Evolutionary conservation across 2,113 vertebrate species (phyloP), one percentile per base, ranked within the genome.

Genomic region (Tursiops truncatus): DNA sequence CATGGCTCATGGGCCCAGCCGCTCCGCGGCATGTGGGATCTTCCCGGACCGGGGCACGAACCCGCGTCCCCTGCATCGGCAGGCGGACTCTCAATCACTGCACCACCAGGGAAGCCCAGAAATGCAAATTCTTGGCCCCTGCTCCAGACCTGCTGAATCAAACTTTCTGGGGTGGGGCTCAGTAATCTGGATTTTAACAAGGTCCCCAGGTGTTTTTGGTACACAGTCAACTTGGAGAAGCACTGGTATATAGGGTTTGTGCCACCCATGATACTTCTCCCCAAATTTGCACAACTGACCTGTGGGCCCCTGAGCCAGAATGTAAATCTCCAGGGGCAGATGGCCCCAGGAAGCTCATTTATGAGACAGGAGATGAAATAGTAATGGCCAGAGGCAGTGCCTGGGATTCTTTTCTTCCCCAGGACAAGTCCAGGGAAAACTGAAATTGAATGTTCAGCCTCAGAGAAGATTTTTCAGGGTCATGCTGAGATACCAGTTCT

Each of bases 331-430:
- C 44, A 68, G 56, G 71, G 58, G 10, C 38, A 88, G 25, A 36
- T 77, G 94, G 47, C 83, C 65, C 67, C 83, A 58, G 56, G 0
- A 36, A 41, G 31, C 88, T 68, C 93, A 95, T 94, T 65, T 92
- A 56, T 68, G 95, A 89, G 38, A 89, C 84, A 91, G 44, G 60
- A 87, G 47, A 92, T 95, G 93, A 96, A 95, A 96, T 93, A 88
- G 77, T 88, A 89, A 85, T 14, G 50, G 50, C 50, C 50, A 14
- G 50, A 50, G 50, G 13, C 50, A 50, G 50, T 56, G 73, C 20
- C 1, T 3, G 5, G 10, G 26, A 50, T 82, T 60, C 31, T 60
- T 68, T 60, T 68, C 50, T 95, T 18, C 12, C 31, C 13, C 25
- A 31, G 41, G n/a, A 50, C 1, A 68, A 82, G 41, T 33, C 68